A percentile compares a stretch with the other conserved stretches of the same genome.
Evolutionary conservation across 2,113 vertebrate genomes (phyloP).

Genomic region (Nansenia antarctica): DNA sequence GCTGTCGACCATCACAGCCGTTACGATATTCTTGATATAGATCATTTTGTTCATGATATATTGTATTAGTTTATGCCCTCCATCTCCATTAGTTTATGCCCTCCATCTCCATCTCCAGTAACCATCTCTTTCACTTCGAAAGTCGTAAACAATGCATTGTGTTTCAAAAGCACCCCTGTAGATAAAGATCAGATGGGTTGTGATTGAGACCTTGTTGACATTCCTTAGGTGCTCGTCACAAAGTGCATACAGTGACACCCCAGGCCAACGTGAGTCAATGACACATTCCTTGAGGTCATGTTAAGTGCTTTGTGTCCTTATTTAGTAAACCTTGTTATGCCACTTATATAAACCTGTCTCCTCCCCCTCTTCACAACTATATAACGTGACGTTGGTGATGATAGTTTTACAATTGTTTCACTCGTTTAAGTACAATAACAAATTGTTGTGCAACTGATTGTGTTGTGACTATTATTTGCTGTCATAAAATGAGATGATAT

Average conservation of each 20-base stretch:
- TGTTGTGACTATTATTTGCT: background rate
- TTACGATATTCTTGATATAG: too few relatives aligned
- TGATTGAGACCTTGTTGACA: slow-evolving; percentile 65
- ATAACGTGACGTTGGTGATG: slow-evolving; percentile 31
- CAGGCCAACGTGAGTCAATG: slow-evolving; percentile 61
- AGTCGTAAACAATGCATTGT: slow-evolving; percentile 44
- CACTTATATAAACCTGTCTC: slow-evolving; percentile 51
- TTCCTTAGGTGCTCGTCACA: slow-evolving; percentile 62
- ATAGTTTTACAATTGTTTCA: slow-evolving; percentile 49
- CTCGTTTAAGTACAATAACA: slow-evolving; percentile 60
- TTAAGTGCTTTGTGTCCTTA: slow-evolving; percentile 24
- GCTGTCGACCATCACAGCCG: too few relatives aligned
- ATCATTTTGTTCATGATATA: too few relatives aligned
- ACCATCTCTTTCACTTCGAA: too few relatives aligned
- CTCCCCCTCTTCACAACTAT: background rate
- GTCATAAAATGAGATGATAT: slow-evolving; percentile 70
- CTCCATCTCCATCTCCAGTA: too few relatives aligned
- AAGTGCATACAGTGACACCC: slow-evolving; percentile 49
- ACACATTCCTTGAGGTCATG: slow-evolving; percentile 53
- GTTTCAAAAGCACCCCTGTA: slow-evolving; percentile 42
- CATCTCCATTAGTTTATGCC: too few relatives aligned
- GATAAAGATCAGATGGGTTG: slow-evolving; percentile 61
- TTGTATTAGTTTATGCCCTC: too few relatives aligned
- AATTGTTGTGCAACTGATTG: background rate
- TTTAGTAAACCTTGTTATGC: slow-evolving; percentile 48